phyloP scores from a whole-genome alignment of 2,113 vertebrate genomes.

The Bos javanicus region DNA sequence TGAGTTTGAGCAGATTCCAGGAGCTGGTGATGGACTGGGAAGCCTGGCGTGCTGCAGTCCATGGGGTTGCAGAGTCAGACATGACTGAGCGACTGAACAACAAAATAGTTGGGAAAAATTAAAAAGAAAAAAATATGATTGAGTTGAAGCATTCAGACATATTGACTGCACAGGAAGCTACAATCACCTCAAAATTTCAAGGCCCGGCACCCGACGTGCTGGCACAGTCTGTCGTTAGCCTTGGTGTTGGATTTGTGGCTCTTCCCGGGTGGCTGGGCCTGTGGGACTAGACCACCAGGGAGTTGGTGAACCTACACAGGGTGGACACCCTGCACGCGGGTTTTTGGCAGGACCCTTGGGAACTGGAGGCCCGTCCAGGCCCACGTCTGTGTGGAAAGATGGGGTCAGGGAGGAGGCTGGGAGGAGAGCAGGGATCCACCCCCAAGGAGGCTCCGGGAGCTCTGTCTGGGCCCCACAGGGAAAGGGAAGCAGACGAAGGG shows the following conservation, averaged over 20 bases:
- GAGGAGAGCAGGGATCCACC: neutral
- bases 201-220: accelerated
- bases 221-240: too few relatives aligned
- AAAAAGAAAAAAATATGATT: neutral
- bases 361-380: neutral
- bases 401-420: accelerated
- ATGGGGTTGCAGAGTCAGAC: neutral
- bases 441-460: neutral
- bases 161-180: neutral
- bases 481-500: neutral
- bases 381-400: accelerated
- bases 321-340: neutral
- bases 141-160: neutral
- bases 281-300: neutral
- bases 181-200: neutral
- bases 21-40: neutral
- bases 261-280: neutral
- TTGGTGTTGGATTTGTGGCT: too few relatives aligned
- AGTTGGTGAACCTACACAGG: accelerated
- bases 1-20: neutral
- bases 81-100: neutral
- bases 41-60: neutral
- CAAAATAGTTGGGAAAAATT: neutral
- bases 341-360: neutral
- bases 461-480: neutral